Evolutionary conservation across 2,113 vertebrate genomes (phyloP).

Genomic region (Vulpes ferrilata): DNA sequence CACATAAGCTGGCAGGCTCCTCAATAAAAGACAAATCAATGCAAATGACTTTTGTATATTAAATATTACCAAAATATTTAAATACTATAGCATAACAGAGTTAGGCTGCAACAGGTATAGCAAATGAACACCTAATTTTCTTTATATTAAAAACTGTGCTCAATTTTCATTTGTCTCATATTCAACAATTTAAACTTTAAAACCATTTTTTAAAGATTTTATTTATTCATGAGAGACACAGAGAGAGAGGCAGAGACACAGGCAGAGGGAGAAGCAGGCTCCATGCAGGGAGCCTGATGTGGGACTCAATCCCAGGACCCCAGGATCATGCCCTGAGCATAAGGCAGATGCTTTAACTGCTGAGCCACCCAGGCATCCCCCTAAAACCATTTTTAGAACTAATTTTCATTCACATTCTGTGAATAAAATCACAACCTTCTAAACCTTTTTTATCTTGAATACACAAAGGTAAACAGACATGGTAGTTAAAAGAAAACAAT

Average conservation of each 20-base stretch:
- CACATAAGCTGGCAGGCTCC: background rate
- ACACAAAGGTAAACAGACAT: conserved; percentile 16
- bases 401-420: conserved; percentile 48
- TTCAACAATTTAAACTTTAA: conserved; percentile 52
- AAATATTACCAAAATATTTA: conserved; percentile 65
- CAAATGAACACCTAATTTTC: conserved; percentile 44
- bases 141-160: conserved; percentile 59
- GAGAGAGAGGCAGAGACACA: too few relatives aligned
- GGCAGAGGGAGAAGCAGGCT: too few relatives aligned
- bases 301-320: too few relatives aligned
- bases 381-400: conserved; percentile 39
- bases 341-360: too few relatives aligned
- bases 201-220: background rate
- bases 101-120: background rate
- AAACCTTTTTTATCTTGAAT: conserved; percentile 53
- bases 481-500: conserved; percentile 44
- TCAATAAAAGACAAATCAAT: conserved; percentile 65
- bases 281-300: too few relatives aligned
- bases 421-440: conserved; percentile 58
- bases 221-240: too few relatives aligned
- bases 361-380: too few relatives aligned
- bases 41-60: conserved; percentile 45
- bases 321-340: too few relatives aligned
- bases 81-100: conserved; percentile 43
- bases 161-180: conserved; percentile 30